Base-by-base conservation (phyloP, 2,888 invertebrate genomes). In the Ennomos quercinarius region DNA sequence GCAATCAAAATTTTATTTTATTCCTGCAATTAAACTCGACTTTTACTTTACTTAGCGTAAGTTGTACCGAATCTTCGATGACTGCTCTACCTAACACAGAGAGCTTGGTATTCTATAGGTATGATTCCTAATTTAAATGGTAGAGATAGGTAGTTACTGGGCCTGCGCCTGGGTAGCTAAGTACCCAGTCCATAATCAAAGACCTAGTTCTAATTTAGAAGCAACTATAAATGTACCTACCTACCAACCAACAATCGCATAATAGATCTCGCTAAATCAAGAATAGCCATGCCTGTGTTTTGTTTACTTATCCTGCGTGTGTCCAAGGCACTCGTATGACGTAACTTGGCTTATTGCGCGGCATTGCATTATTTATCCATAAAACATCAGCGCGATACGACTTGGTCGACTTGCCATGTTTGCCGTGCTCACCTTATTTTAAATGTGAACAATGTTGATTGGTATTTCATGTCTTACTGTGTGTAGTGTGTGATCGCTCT, bases 291-390 rank as follows among this genome's bases (percentile, higher is more conserved):
- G 37, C 38, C 36, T 56, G 40, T 51, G 47, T 50, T 50, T 48
- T 55, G 46, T 55, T 49, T 59, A 54, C 45, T 35, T 56, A 35
- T 44, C 49, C 39, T 42, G 9, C 42, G 37, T 37, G 39, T 50
- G 49, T 42, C 46, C 45, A 39, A 66, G 66, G 61, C 65, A 66
- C 72, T 67, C 66, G 70, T 64, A 83, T 89, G 88, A 89, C 87
- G 88, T 85, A 86, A 88, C 78, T 59, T 71, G 57, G 76, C 78
- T 76, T 82, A 85, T 83, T 82, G 83, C 84, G 86, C 79, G 76
- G 76, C 70, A 39, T 39, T 81, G 83, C 81, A 83, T 82, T 61
- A 84, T 83, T 83, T 81, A 78, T 61, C 74, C 73, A 79, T 79
- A 81, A 73, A 72, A 74, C 69, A 72, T 66, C 60, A 60, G 36